These are phyloP conservation scores for Cantharis nigra DNA, from an alignment of 2,888 invertebrate genomes.

Conservation along the genomic window DNA sequence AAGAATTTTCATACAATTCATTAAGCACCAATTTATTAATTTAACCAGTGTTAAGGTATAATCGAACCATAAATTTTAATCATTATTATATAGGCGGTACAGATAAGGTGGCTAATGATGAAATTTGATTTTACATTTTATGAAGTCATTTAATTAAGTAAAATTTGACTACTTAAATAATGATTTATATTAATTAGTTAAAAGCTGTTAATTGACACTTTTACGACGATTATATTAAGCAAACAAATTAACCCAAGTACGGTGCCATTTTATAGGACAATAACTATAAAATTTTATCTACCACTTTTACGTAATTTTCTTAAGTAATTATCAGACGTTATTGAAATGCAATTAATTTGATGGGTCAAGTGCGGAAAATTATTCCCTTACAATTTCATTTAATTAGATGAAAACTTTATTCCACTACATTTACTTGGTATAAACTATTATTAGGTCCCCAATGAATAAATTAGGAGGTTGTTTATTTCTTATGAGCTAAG, in stretches of 20 bases:
- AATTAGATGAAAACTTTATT: conserved; percentile 11
- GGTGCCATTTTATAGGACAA: conserved; percentile 11
- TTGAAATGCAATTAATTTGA: background rate
- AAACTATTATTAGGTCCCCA: background rate
- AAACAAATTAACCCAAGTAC: conserved; percentile 19
- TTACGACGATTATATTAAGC: conserved; percentile 3
- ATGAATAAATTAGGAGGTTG: background rate
- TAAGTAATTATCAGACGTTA: background rate
- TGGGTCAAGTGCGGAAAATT: background rate
- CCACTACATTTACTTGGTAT: background rate
- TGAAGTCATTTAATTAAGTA: background rate
- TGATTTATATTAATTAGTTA: conserved; percentile 1
- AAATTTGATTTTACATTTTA: background rate
- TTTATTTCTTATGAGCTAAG: background rate
- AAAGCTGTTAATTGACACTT: conserved; percentile 4
- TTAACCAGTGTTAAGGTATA: background rate
- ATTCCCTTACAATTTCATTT: background rate
- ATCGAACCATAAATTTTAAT: background rate
- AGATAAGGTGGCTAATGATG: background rate
- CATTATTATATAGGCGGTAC: background rate
- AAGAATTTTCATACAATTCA: conserved; percentile 2
- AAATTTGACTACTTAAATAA: background rate
- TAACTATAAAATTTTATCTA: conserved; percentile 16
- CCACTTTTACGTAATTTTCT: background rate
- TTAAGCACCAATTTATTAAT: background rate